Evolutionary conservation across 2,797 vertebrate species (phyloP), one percentile per base, ranked within the genome.

Genomic region (Pseudotriccus pelzelni): DNA sequence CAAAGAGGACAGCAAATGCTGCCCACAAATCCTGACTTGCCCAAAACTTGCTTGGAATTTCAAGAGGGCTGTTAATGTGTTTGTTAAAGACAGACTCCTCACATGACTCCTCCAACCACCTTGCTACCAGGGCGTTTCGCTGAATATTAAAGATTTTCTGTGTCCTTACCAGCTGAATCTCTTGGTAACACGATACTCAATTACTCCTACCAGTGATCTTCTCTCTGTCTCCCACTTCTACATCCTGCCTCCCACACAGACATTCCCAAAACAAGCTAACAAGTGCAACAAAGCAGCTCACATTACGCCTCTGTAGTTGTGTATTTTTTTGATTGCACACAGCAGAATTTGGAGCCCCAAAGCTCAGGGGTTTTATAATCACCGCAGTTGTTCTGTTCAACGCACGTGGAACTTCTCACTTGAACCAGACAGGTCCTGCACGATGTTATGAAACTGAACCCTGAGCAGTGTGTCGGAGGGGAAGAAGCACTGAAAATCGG

Each of bases 391-490:
- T 56, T 66, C 43, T 7, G 17, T 32, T 68, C 74, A 16, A 20
- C 2, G 30, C 22, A 84, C 36, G 32, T 1, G 3, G 49, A 91
- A 36, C 4, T 60, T 30, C 30, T 59, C 50, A 14, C 49, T 75
- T 6, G 18, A 75, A 43, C 24, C 70, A 73, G 47, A 9, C 6
- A 59, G 17, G 28, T 39, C 32, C 27, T 46, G 47, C 58, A 27
- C 17, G 3, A 0, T 0, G 4, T 19, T 21, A 6, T 18, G 37
- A 74, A 94, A 50, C 15, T 16, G 59, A 93, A 27, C 7, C 17
- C 32, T 64, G 32, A 34, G 50, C 52, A 13, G 5, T 0, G 5
- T 6, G 7, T 23, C 28, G 11, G 15, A 1, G 9, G 4, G 20
- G 6, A n/a, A 17, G 64, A 91, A 59, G 5, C 30, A 46, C 41